phyloP scores from a whole-genome alignment of 1,140 invertebrate genomes.

The Bombyx mori region ASM3026992v2 NC_085109.1:9130001-9130500 shows the following conservation, averaged over 20 bases:
- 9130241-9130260: no score
- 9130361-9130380: conserved; percentile 38
- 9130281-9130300: no score
- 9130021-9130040: conserved; percentile 70
- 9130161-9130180: no score
- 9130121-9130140: conserved; percentile 19
- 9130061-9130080: conserved; percentile 59
- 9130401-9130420: conserved; percentile 55
- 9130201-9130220: no score
- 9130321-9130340: conserved; percentile 45
- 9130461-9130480: conserved; percentile 70
- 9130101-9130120: conserved; percentile 51
- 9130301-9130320: conserved; percentile 18
- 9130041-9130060: conserved; percentile 58
- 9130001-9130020: conserved; percentile 57
- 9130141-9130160: neutral
- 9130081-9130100: conserved; percentile 56
- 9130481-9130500: conserved; percentile 60
- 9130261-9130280: no score
- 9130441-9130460: conserved; percentile 69
- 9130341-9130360: conserved; percentile 47
- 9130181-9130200: no score
- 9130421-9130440: conserved; percentile 47
- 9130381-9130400: conserved; percentile 38
- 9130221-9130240: no score